Base-by-base conservation (phyloP, 1,140 invertebrate genomes). In the Polypedilum vanderplanki region DNA sequence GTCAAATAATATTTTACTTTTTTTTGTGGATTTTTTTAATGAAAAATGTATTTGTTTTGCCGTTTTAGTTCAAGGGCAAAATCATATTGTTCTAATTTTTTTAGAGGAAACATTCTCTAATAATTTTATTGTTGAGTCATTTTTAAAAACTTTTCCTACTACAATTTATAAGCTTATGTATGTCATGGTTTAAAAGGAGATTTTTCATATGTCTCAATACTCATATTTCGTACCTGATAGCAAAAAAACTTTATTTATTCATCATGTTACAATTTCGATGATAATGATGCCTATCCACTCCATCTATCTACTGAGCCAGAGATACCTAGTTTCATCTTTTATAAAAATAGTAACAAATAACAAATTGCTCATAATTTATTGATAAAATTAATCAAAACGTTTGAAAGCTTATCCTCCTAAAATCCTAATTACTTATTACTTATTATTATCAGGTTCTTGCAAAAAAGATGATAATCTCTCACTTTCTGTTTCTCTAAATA, bases 401-500 rank as follows among this genome's bases (percentile, higher is more conserved):
- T 57, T 57, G 8, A 15, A 57, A 15, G 46, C 46, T 57, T 57
- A 57, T 57, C 46, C 24, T 33, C 46, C 46, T 33, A 57, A 57
- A 57, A 57, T 15, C 12, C 46, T 33, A 33, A 33, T 33, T 33
- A 33, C 41, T 46, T 46, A 46, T 12, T 57, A 57, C 12, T 15
- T 12, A 12, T 57, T 57, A 57, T 57, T 57, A 4, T 57, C 46
- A 57, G 9, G 46, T 57, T 57, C 8, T 57, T n/a, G 12, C 12
- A 57, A 57, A 57, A 57, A n/a, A 57, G 46, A 70, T 20, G 20
- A 70, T 70, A 70, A 70, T 70, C 65, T 70, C 65, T 70, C 24
- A 33, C 24, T 33, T n/a, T n/a, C 24, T 33, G 24, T 33, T 5
- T 33, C 24, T 33, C 24, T 33, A 33, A 33, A 33, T 33, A 33